A percentile compares a stretch with the other conserved stretches of the same genome.
Conservation (phyloP, 2,113 vertebrate genomes). For the Ammospiza nelsoni region DNA sequence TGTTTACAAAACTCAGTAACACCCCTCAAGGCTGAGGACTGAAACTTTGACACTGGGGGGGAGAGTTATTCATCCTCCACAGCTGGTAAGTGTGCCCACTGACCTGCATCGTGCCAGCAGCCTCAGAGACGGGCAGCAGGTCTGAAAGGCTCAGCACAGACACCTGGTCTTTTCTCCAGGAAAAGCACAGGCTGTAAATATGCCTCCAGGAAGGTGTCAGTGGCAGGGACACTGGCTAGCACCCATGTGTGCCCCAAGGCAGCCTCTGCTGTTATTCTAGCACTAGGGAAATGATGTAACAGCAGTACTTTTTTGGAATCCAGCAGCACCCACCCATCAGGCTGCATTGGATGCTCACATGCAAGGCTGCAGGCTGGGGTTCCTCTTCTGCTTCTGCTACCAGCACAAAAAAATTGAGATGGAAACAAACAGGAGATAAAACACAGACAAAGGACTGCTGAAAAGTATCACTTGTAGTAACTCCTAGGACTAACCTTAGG, state of each 20-base stretch:
- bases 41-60: neutral
- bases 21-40: neutral
- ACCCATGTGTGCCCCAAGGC: neutral
- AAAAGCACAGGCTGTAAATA: neutral
- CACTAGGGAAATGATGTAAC: neutral
- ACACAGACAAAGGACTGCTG: neutral
- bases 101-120: rapidly evolving
- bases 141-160: neutral
- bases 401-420: neutral
- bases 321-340: rapidly evolving
- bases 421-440: neutral
- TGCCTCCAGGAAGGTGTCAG: neutral
- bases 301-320: neutral
- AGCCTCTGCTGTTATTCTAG: neutral
- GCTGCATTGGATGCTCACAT: neutral
- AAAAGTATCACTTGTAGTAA: neutral
- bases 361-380: neutral
- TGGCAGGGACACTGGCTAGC: neutral
- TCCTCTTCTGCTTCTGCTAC: neutral
- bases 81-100: neutral
- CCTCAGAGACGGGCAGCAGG: neutral
- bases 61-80: neutral
- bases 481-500: conserved; percentile 9
- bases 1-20: neutral
- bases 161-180: neutral